phyloP scores from a whole-genome alignment of 2,113 vertebrate species.

The Vidua macroura region DNA sequence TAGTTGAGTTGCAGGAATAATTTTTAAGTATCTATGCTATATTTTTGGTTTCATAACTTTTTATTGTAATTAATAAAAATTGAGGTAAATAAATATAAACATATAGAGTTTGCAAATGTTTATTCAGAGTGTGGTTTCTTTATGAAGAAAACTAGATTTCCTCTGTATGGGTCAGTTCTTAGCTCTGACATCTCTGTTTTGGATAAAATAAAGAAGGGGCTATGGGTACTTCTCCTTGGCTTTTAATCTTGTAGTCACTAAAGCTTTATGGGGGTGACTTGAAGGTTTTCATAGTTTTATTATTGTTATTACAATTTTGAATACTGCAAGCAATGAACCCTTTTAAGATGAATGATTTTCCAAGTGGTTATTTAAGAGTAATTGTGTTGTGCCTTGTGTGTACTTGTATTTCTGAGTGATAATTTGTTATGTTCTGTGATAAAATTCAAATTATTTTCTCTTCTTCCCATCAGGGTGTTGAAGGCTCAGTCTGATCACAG shows the following conservation, averaged over 20 bases:
- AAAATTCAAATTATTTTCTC: constrained; percentile 11
- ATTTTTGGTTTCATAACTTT: neutral
- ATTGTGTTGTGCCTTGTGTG: neutral
- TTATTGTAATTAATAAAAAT: neutral
- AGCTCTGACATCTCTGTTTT: neutral
- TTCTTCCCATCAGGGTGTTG: constrained; percentile 81
- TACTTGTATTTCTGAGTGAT: neutral
- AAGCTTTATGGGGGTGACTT: neutral
- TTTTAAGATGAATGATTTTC: neutral
- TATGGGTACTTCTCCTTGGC: neutral
- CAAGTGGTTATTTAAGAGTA: neutral
- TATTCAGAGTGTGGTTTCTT: neutral
- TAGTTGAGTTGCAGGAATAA: neutral
- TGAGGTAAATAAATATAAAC: neutral
- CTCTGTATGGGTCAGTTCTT: neutral
- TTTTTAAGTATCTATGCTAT: neutral
- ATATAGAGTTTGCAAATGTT: neutral
- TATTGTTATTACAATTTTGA: neutral
- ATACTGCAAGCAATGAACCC: neutral
- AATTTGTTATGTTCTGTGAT: neutral
- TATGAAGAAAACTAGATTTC: neutral
- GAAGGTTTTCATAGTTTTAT: neutral
- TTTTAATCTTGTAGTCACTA: neutral
- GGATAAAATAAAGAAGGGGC: neutral
- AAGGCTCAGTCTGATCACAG: constrained; percentile 98